These are phyloP conservation scores for Sepiola atlantica DNA, from an alignment of 2,888 invertebrate genomes.

Conservation along the genomic window DNA sequence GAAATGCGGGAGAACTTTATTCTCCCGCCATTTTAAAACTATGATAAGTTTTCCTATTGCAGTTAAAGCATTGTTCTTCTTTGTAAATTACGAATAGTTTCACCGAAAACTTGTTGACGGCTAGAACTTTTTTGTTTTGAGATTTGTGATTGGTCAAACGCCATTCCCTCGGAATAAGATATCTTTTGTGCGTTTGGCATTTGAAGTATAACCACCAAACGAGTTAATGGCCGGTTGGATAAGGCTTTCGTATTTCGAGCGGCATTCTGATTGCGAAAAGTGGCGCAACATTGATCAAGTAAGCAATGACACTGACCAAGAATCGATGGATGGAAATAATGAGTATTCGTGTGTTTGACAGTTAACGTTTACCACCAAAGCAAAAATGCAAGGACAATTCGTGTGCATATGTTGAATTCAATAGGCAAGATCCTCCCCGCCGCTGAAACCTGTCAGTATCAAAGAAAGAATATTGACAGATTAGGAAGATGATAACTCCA, in stretches of 20 bases:
- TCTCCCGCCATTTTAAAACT: no score
- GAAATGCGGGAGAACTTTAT: no score
- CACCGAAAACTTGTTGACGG: no score
- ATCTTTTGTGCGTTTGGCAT: background rate
- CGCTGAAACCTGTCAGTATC: no score
- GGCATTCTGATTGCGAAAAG: background rate
- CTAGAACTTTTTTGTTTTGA: no score
- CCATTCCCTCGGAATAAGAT: background rate
- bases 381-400: background rate
- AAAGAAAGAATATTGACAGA: no score
- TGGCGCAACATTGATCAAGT: background rate
- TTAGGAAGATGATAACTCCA: no score
- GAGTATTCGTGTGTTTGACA: background rate
- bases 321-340: background rate
- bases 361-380: background rate
- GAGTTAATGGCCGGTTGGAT: background rate
- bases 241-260: background rate
- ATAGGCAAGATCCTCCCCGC: background rate
- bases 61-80: no score
- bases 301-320: background rate
- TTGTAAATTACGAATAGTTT: no score
- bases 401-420: background rate
- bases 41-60: no score
- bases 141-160: background rate
- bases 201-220: background rate